phyloP scores from a whole-genome alignment of 2,113 vertebrate species.

The Hippocampus guttulatus region DNA sequence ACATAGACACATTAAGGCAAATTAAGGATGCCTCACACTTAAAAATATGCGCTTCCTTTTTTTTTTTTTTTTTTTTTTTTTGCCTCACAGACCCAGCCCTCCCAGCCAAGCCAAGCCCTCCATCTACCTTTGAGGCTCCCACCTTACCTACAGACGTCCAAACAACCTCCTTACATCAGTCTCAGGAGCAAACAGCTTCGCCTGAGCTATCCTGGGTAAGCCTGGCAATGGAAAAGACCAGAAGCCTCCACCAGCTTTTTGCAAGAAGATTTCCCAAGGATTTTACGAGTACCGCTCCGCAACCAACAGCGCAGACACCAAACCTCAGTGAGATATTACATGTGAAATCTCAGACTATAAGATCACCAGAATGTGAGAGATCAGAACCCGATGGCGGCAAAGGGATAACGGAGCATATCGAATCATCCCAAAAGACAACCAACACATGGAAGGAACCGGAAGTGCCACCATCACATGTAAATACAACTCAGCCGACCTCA shows the following conservation, averaged over 20 bases:
- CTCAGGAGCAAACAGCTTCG: constrained; percentile 35
- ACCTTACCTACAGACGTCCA: constrained; percentile 12
- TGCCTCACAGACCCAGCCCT: constrained; percentile 1
- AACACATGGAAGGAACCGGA: constrained; percentile 29
- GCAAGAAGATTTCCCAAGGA: constrained; percentile 63
- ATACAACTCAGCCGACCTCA: constrained; percentile 10
- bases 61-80: neutral
- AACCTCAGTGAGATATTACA: constrained; percentile 17
- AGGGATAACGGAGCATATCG: constrained; percentile 20
- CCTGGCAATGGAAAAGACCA: constrained; percentile 81
- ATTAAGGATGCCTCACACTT: no score
- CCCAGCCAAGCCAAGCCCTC: constrained; percentile 22
- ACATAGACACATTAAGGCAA: no score
- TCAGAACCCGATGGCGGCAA: constrained; percentile 6
- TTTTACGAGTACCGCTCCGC: constrained; percentile 31
- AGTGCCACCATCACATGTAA: constrained; percentile 18
- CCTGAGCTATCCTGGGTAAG: constrained; percentile 82
- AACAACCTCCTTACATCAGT: neutral
- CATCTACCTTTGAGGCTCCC: neutral
- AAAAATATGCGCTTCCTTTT: neutral
- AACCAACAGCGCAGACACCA: constrained; percentile 25
- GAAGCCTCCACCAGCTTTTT: constrained; percentile 77
- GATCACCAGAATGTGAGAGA: constrained; percentile 20
- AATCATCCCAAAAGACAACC: neutral
- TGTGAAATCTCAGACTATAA: constrained; percentile 16